Evolutionary conservation across 2,888 invertebrate species (phyloP).

Genomic region (Drosophila picticornis): DNA sequence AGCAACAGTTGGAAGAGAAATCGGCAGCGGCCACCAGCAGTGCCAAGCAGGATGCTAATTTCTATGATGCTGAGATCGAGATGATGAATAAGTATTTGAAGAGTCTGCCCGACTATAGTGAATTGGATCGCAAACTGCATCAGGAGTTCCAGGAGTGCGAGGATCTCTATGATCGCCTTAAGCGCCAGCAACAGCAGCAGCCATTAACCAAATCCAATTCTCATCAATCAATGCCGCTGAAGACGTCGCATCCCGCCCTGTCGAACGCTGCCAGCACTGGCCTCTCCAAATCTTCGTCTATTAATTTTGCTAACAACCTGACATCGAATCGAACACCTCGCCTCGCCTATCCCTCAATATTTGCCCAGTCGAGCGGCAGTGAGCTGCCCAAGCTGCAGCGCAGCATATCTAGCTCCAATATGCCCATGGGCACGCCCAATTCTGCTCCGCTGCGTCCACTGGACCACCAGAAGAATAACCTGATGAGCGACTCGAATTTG

Average conservation of each 20-base stretch:
- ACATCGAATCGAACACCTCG: constrained; percentile 59
- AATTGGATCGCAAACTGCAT: constrained; percentile 84
- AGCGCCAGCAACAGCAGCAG: constrained; percentile 77
- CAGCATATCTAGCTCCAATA: constrained; percentile 84
- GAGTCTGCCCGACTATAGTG: constrained; percentile 85
- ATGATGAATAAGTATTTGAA: constrained; percentile 86
- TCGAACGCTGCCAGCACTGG: constrained; percentile 32
- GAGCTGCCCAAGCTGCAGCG: constrained; percentile 79
- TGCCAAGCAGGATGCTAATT: constrained; percentile 82
- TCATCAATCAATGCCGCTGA: constrained; percentile 75
- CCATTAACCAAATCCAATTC: constrained; percentile 83
- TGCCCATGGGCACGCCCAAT: constrained; percentile 59
- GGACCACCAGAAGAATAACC: constrained; percentile 47
- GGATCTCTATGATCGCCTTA: constrained; percentile 84
- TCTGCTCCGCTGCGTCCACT: constrained; percentile 32
- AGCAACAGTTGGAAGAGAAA: constrained; percentile 79
- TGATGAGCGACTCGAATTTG: constrained; percentile 78
- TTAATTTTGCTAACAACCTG: constrained; percentile 65
- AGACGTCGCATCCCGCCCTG: constrained; percentile 2
- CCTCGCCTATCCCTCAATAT: constrained; percentile 83
- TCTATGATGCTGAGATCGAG: constrained; percentile 85
- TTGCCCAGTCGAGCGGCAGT: constrained; percentile 47
- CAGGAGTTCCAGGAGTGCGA: constrained; percentile 85
- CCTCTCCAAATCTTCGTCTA: constrained; percentile 78
- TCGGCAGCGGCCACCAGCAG: constrained; percentile 74